phyloP scores from a whole-genome alignment of 2,797 vertebrate genomes.

The Tokudaia muenninki region DNA sequence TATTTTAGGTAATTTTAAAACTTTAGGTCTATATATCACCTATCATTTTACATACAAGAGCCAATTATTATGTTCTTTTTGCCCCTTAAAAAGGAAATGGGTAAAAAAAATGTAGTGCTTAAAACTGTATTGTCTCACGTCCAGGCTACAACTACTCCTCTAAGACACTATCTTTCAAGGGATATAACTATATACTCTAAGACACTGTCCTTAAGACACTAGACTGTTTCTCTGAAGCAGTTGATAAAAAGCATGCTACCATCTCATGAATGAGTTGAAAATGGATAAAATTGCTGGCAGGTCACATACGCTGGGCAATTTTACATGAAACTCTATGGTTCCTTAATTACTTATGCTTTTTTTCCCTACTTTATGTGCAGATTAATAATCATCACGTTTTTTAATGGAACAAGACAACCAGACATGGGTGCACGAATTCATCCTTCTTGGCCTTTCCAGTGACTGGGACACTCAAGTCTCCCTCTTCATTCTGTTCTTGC shows the following conservation, averaged over 20 bases:
- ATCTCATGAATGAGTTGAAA: background rate
- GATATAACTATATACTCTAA: background rate
- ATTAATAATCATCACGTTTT: background rate
- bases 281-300: background rate
- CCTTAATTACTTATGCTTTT: background rate
- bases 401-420: conserved; percentile 26
- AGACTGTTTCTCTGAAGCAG: background rate
- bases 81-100: background rate
- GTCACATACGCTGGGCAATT: background rate
- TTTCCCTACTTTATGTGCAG: conserved; percentile 17
- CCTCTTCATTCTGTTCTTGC: conserved; percentile 69
- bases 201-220: background rate
- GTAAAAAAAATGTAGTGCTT: background rate
- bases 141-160: background rate
- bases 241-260: background rate
- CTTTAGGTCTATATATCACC: background rate
- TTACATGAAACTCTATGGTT: background rate
- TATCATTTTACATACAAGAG: background rate
- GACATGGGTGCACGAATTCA: conserved; percentile 65
- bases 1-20: background rate
- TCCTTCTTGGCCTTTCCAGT: conserved; percentile 69
- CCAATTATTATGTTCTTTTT: background rate
- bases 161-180: background rate
- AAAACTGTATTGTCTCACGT: background rate
- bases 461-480: conserved; percentile 37